Base-by-base conservation (phyloP, 2,113 vertebrate species). In the Calypte anna region DNA sequence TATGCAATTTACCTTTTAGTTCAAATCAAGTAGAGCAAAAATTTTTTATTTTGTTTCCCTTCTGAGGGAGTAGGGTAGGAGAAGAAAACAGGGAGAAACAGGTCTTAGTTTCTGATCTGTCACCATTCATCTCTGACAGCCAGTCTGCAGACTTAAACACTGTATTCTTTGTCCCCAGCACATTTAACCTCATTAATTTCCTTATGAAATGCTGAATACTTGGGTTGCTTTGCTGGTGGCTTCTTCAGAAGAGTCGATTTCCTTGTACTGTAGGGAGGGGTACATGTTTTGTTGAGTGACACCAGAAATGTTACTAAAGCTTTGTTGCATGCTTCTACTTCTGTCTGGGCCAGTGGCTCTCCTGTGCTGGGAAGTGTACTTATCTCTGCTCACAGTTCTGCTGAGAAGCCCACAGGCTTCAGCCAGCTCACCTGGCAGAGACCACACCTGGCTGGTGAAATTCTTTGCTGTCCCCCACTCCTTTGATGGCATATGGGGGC, bases 81-180 rank as follows among this genome's bases (percentile, higher is more conserved):
- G 33, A 87, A 53, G 62, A 67, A 64, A 48, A 73, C 2, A 6
- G 40, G 15, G 58, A 93, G 63, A 91, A 75, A 36, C n/a, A 53
- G 40, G 38, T 92, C 82, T 95, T 46, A 8, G 14, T 82, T 94
- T 89, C 54, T 90, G 38, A 53, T 86, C 79, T 86, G 53, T 88
- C 75, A 57, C 55, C 18, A 12, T 82, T 82, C 55, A 30, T 88
- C 38, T 95, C 46, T 91, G 86, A 81, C 66, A 91, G 77, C 14
- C 44, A 44, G 31, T 86, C 53, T 74, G 58, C 38, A 74, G 77
- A 48, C 23, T 73, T 72, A 68, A 89, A 82, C 66, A 48, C n/a
- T 76, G 1, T 57, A 33, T 79, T 91, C 20, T 87, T 87, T 90
- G 84, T 94, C 81, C 22, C 17, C 55, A 40, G 9, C 18, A 16